Evolutionary conservation across 2,888 invertebrate species (phyloP).

Genomic region (Bombylius major): DNA sequence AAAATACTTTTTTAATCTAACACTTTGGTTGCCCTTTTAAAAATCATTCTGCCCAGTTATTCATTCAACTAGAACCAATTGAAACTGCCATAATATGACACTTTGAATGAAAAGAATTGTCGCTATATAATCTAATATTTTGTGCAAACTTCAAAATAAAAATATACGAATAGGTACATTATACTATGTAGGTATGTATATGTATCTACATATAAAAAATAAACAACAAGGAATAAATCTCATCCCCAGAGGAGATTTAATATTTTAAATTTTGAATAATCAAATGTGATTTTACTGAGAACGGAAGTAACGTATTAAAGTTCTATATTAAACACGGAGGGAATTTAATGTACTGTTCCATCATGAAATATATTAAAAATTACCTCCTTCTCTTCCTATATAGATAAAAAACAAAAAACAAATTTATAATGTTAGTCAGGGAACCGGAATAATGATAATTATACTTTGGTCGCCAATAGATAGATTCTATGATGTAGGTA

Average conservation of each 20-base stretch:
- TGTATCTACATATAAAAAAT: too few relatives aligned
- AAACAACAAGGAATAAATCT: neutral
- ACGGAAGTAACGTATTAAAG: neutral
- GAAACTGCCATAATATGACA: neutral
- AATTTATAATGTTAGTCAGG: neutral
- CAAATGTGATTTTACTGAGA: neutral
- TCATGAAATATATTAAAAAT: too few relatives aligned
- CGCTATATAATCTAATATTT: too few relatives aligned
- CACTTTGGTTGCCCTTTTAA: neutral
- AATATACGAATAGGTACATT: too few relatives aligned
- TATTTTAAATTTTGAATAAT: neutral
- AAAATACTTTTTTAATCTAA: too few relatives aligned
- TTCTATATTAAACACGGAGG: neutral
- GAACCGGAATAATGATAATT: neutral
- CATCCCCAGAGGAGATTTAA: neutral
- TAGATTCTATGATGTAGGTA: neutral
- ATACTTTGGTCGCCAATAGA: neutral
- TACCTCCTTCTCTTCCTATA: too few relatives aligned
- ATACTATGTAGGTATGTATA: too few relatives aligned
- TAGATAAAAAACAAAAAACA: too few relatives aligned
- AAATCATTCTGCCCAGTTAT: neutral
- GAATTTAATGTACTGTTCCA: too few relatives aligned
- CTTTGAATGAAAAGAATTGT: neutral
- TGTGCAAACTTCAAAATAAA: too few relatives aligned
- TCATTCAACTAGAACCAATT: neutral